A percentile compares a stretch with the other conserved stretches of the same genome.
These are phyloP conservation scores for Megalops cyprinoides DNA, from an alignment of 2,797 vertebrate genomes.

Conservation along the genomic window DNA sequence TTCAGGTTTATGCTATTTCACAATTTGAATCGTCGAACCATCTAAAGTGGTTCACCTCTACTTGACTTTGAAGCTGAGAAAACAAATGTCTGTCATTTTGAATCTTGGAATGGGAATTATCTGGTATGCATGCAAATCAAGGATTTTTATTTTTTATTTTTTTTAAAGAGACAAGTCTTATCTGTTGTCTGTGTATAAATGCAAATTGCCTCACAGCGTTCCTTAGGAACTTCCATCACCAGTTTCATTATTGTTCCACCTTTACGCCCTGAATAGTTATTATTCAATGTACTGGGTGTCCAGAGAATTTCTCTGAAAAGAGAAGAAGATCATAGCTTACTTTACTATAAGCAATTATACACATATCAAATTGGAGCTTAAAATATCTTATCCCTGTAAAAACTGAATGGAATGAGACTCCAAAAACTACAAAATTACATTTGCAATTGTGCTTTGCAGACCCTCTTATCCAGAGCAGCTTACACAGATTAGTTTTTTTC, in stretches of 20 bases:
- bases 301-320: background rate
- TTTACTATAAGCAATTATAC: background rate
- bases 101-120: background rate
- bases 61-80: background rate
- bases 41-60: background rate
- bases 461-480: too few relatives aligned
- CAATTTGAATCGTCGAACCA: too few relatives aligned
- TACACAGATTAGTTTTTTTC: too few relatives aligned
- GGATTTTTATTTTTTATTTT: background rate
- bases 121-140: background rate
- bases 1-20: background rate
- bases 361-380: background rate
- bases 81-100: constrained; percentile 7
- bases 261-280: background rate
- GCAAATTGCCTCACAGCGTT: constrained; percentile 17
- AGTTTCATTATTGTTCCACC: background rate
- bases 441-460: too few relatives aligned
- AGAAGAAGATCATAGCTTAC: background rate
- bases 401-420: too few relatives aligned
- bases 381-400: background rate
- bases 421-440: too few relatives aligned
- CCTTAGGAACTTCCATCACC: background rate
- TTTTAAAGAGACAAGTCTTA: background rate
- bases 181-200: constrained; percentile 17
- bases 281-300: background rate